Evolutionary conservation across 2,888 invertebrate species (phyloP).

Genomic region (Calameuta filiformis): DNA sequence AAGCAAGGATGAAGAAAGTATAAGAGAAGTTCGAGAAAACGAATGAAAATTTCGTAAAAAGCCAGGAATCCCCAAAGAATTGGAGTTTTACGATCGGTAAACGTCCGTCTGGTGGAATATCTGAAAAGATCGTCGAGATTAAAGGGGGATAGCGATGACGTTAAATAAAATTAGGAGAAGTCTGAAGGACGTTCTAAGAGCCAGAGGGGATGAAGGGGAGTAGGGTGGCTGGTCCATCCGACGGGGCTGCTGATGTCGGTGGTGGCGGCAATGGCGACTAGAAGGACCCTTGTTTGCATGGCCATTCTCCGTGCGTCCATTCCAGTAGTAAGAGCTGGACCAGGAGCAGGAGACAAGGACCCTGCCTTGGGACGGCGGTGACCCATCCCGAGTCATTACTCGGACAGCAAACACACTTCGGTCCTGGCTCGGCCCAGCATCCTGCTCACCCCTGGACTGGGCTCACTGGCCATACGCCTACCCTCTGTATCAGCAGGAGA

Average conservation of each 20-base stretch:
- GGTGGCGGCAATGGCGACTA: constrained; percentile 26
- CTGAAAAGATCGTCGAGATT: constrained; percentile 20
- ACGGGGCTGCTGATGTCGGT: constrained; percentile 3
- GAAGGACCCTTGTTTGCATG: constrained; percentile 61
- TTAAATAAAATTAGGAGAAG: constrained; percentile 32
- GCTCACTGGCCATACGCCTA: constrained; percentile 26
- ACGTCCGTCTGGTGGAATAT: not conserved
- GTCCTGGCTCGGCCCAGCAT: constrained; percentile 49
- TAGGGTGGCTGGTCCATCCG: constrained; percentile 8
- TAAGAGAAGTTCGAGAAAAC: not conserved
- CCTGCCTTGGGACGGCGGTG: constrained; percentile 35
- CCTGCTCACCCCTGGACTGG: constrained; percentile 39
- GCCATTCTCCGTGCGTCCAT: constrained; percentile 56
- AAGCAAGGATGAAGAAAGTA: not conserved
- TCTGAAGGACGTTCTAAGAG: constrained; percentile 9
- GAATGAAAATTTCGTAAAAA: not conserved
- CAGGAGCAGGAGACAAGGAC: constrained; percentile 21
- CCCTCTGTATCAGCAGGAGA: constrained; percentile 63
- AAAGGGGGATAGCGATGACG: constrained; percentile 32
- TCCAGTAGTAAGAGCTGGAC: constrained; percentile 30
- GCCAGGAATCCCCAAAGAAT: not conserved
- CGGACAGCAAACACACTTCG: constrained; percentile 65
- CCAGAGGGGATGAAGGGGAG: constrained; percentile 8
- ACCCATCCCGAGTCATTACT: constrained; percentile 63
- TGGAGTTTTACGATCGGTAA: not conserved